These are phyloP conservation scores for Aphelocoma coerulescens DNA, from an alignment of 2,113 vertebrate species.

Conservation along the genomic window DNA sequence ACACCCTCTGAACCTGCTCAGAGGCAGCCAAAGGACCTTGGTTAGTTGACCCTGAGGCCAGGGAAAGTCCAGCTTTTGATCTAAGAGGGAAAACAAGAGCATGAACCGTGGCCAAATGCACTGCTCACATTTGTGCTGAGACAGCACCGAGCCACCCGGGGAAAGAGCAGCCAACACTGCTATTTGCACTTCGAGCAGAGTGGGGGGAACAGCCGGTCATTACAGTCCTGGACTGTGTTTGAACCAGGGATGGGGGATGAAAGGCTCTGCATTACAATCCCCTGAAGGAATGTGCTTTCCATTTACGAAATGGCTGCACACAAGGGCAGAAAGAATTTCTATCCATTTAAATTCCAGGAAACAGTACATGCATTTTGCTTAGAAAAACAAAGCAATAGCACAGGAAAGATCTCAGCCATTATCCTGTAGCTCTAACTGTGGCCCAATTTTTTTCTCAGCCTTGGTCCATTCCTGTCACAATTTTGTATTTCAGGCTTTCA, in stretches of 20 bases:
- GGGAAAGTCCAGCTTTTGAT: neutral
- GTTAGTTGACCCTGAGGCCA: neutral
- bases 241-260: constrained; percentile 34
- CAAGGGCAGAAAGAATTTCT: constrained; percentile 43
- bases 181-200: constrained; percentile 20
- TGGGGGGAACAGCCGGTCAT: neutral
- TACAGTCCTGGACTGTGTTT: neutral
- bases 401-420: neutral
- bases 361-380: constrained; percentile 30
- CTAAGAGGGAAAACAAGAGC: neutral
- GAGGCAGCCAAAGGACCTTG: neutral
- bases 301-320: constrained; percentile 34
- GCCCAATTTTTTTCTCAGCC: neutral
- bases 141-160: neutral
- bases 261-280: constrained; percentile 41
- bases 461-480: neutral
- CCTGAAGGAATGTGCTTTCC: constrained; percentile 24
- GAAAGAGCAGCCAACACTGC: neutral
- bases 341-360: constrained; percentile 49
- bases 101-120: neutral
- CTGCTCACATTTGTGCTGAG: neutral
- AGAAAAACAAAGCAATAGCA: constrained; percentile 31
- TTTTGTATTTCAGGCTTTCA: neutral
- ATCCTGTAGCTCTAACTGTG: neutral
- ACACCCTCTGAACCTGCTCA: neutral